These are phyloP conservation scores for Lycia hirtaria DNA, from an alignment of 2,888 invertebrate genomes.

Conservation along the genomic window DNA sequence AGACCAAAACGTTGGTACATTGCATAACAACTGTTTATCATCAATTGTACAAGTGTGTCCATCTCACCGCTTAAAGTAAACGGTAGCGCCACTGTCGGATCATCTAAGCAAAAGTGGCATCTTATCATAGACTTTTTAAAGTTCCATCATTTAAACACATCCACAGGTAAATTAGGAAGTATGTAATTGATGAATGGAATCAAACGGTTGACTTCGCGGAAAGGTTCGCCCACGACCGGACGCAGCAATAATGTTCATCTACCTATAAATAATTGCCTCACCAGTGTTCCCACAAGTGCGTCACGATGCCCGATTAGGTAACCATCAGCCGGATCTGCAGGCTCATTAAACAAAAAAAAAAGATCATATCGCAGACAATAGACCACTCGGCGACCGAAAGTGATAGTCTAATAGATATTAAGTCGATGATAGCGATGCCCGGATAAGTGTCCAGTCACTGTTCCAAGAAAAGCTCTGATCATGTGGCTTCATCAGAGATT, in stretches of 20 bases:
- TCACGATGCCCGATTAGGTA: constrained; percentile 71
- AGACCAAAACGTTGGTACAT: constrained; percentile 36
- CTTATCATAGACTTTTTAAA: background rate
- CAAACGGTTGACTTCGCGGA: constrained; percentile 50
- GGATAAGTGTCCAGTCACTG: constrained; percentile 65
- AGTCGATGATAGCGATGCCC: constrained; percentile 65
- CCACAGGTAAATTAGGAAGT: background rate
- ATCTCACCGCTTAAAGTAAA: background rate
- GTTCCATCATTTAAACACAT: background rate
- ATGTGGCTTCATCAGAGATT: constrained; percentile 16
- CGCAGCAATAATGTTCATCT: constrained; percentile 44
- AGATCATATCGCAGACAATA: constrained; percentile 79
- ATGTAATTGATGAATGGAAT: constrained; percentile 53
- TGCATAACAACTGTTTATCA: constrained; percentile 45
- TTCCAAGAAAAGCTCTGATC: constrained; percentile 48
- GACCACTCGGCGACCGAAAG: constrained; percentile 78
- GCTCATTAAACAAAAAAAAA: constrained; percentile 79
- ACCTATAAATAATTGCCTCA: constrained; percentile 62
- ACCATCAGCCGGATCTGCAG: constrained; percentile 77
- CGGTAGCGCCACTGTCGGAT: background rate
- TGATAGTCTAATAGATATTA: constrained; percentile 79
- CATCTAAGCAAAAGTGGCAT: background rate
- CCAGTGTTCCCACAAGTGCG: constrained; percentile 74
- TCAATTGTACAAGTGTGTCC: constrained; percentile 29
- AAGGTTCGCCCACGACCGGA: constrained; percentile 47